Evolutionary conservation across 1,140 invertebrate genomes (phyloP).

Genomic region (Bombus sibiricus): DNA sequence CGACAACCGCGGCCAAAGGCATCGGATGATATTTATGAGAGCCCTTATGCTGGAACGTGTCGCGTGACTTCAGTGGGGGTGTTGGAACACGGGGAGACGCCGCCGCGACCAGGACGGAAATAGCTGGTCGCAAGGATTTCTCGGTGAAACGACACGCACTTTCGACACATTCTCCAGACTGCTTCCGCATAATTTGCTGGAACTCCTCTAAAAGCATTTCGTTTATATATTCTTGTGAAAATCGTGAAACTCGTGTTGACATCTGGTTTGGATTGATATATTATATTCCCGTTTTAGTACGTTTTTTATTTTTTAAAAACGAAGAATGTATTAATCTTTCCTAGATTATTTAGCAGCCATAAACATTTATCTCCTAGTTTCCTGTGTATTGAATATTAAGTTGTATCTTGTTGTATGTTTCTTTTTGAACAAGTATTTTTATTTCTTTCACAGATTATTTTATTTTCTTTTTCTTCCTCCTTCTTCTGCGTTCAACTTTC

Average conservation of each 20-base stretch:
- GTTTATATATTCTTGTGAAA: not conserved
- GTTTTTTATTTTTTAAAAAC: not conserved
- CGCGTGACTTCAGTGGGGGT: constrained; percentile 16
- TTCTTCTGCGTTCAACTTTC: not conserved
- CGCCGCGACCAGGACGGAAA: constrained; percentile 31
- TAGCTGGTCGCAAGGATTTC: constrained; percentile 28
- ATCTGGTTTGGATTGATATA: not conserved
- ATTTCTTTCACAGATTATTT: not conserved
- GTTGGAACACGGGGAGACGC: not conserved
- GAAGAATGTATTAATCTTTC: too few species aligned
- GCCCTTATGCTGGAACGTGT: constrained; percentile 33
- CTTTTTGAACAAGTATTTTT: too few species aligned
- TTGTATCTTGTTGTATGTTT: too few species aligned
- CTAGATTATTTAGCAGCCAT: too few species aligned
- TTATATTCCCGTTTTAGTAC: too few species aligned
- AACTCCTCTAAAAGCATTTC: not conserved
- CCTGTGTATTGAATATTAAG: too few species aligned
- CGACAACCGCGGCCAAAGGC: constrained; percentile 33
- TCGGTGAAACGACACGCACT: constrained; percentile 32
- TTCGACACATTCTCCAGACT: constrained; percentile 17
- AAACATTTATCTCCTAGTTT: too few species aligned
- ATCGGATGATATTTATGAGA: constrained; percentile 38
- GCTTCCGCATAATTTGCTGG: constrained; percentile 30
- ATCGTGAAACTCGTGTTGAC: not conserved
- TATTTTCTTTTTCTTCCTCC: not conserved